phyloP scores from a whole-genome alignment of 2,888 invertebrate species.

The Papilio gigon region DNA sequence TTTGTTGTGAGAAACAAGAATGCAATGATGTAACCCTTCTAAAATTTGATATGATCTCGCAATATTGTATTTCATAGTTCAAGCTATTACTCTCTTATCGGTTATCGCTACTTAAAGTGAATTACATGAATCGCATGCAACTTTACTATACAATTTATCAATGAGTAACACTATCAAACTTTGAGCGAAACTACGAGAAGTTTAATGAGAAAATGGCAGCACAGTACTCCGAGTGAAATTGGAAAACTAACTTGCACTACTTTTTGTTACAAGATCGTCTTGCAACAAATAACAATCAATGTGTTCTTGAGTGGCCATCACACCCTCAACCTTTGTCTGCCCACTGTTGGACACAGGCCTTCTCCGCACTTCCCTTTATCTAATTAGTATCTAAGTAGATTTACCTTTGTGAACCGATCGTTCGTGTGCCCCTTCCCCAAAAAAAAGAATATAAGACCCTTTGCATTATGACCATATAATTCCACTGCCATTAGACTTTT shows the following conservation, averaged over 20 bases:
- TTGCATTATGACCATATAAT: too few species aligned
- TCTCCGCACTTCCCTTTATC: too few species aligned
- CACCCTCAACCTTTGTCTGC: too few species aligned
- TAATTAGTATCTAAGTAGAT: too few species aligned
- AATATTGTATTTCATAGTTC: background rate
- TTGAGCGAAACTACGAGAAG: slow-evolving; percentile 25
- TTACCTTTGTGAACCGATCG: too few species aligned
- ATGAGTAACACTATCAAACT: slow-evolving; percentile 26
- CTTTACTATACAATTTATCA: slow-evolving; percentile 19
- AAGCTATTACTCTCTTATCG: background rate
- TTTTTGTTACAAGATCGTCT: background rate
- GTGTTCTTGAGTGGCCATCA: background rate
- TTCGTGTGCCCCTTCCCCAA: too few species aligned
- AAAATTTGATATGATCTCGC: background rate
- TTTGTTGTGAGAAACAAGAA: too few species aligned
- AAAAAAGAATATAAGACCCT: too few species aligned
- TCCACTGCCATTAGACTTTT: too few species aligned
- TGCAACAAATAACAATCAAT: slow-evolving; percentile 12
- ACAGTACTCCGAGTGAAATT: slow-evolving; percentile 29
- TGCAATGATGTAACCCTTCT: too few species aligned
- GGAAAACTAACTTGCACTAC: slow-evolving; percentile 38
- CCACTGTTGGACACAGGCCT: too few species aligned
- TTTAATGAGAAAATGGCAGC: slow-evolving; percentile 37
- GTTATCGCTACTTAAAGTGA: background rate
- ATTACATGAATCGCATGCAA: background rate